Base-by-base conservation (phyloP, 2,888 invertebrate species). In the Acholoe squamosa region DNA sequence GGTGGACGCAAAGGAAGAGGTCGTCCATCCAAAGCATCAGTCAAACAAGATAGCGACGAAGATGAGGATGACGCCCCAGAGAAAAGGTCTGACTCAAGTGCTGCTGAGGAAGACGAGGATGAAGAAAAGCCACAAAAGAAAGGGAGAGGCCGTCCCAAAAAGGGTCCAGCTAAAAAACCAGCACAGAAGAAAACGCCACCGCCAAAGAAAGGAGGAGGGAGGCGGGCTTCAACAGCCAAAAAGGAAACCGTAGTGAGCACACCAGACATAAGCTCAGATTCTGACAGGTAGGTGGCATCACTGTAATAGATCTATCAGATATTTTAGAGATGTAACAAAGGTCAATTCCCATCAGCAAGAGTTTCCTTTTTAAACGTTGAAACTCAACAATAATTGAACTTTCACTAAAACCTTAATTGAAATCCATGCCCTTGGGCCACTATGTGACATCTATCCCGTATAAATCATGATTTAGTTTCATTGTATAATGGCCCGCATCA, bases 51-150 rank as follows among this genome's bases (percentile, higher is more conserved):
- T 43, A 76, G 80, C 71, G 43, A 91, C 76, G 86, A 88, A 43
- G 91, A 89, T 91, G 91, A 92, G 14, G 91, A 91, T 33, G 92
- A 92, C 91, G 54, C 92, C n/a, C 89, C 91, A n/a, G 89, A 90
- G 19, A 86, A 89, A 31, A 67, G 33, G 16, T 76, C 61, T 54
- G 43, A 43, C 43, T 90, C 91, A n/a, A 90, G 77, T 10, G 90
- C 84, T 43, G 91, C 91, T 31, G 91, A 91, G 19, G 93, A 90
- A 22, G 91, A 90, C n/a, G 71, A 77, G n/a, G 90, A 33, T 31
- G 91, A 89, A 77, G 91, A 92, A 54, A 84, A 80, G 54, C 22
- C 61, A 31, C n/a, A 88, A 22, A 92, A 92, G 43, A 93, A 92
- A 34, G 92, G 51, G 51, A 43, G 71, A 52, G 92, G 25, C 89